A percentile compares a stretch with the other conserved stretches of the same genome.
These are phyloP conservation scores for Aleiodes sp. DNA, from an alignment of 1,140 invertebrate species.

Conservation along the genomic window DNA sequence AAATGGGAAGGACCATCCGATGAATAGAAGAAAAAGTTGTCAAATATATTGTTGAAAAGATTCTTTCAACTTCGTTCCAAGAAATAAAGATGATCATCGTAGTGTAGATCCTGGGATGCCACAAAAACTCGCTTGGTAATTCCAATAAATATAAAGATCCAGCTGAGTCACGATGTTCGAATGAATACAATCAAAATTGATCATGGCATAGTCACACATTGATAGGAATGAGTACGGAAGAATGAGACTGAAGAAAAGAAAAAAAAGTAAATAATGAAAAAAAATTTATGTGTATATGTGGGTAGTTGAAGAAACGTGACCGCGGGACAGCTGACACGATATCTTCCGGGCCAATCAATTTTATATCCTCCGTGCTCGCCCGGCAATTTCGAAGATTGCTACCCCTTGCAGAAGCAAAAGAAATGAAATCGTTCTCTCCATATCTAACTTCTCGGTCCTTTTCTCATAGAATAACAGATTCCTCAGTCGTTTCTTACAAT, in stretches of 20 bases:
- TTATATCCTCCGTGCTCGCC: slow-evolving; percentile 42
- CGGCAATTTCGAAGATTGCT: slow-evolving; percentile 57
- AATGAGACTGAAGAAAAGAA: not conserved
- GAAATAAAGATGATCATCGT: too few relatives aligned
- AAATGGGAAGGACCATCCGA: too few relatives aligned
- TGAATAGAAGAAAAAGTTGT: too few relatives aligned
- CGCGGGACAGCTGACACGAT: slow-evolving; percentile 43
- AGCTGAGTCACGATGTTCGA: too few relatives aligned
- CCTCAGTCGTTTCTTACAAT: not conserved
- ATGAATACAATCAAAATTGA: too few relatives aligned
- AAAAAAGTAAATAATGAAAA: slow-evolving; percentile 9
- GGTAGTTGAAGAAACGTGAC: slow-evolving; percentile 42
- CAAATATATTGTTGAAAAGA: too few relatives aligned
- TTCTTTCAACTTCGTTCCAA: too few relatives aligned
- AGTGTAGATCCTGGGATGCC: too few relatives aligned
- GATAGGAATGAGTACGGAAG: too few relatives aligned
- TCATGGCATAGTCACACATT: too few relatives aligned
- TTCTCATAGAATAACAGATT: not conserved
- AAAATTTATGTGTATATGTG: not conserved
- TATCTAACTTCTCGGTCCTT: slow-evolving; percentile 1
- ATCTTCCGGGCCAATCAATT: slow-evolving; percentile 46
- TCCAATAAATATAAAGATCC: too few relatives aligned
- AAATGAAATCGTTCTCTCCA: not conserved
- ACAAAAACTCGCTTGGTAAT: too few relatives aligned
- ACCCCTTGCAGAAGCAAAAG: slow-evolving; percentile 28